Base-by-base conservation (phyloP, 30 jellyfish, hydroid and myxozoan genomes). In the Hydractinia symbiolongicarpus region DNA sequence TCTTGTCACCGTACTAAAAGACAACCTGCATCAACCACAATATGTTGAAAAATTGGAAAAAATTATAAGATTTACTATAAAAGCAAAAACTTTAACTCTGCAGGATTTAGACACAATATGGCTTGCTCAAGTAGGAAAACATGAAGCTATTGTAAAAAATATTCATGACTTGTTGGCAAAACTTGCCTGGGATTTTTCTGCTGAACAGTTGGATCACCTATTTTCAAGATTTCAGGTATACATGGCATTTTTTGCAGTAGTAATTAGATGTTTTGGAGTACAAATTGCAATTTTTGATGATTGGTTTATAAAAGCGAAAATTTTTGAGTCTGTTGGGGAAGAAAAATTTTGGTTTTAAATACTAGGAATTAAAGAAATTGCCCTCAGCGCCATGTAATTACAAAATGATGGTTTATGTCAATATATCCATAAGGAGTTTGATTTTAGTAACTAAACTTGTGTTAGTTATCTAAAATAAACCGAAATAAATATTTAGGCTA, bases 1-100 rank as follows among this genome's bases (percentile, higher is more conserved):
- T 3, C 84, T 93, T 9, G 83, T 91, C n/a, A 93, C 88, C 67
- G 94, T 93, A 5, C 84, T 93, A 55, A 93, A 93, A 67, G 98
- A 93, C 79, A 93, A 93, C 82, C 95, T 93, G 54, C 98, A 93
- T 83, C 98, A 93, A 82, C 98, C 98, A 6, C 98, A 93, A 91
- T 91, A 91, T 77, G 98, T 91, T 30, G 98, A 91, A 77, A 91
- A 91, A 68, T 85, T 91, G 70, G 98, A 91, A 54, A 91, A 91
- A 72, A 91, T 91, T 40, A 91, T 91, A 75, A 84, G 98, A 58
- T 91, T 91, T 54, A 85, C 98, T 17, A 91, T 91, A 68, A 91
- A 91, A 86, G 88, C 94, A 71, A 86, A 80, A 73, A 91, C 98
- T 10, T 79, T 91, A 77, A 91, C 98, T 7, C 72, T 86, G 54